A percentile compares a stretch with the other conserved stretches of the same genome.
phyloP scores from a whole-genome alignment of 92 coral and sea anemone species.

The Montipora capitata region DNA sequence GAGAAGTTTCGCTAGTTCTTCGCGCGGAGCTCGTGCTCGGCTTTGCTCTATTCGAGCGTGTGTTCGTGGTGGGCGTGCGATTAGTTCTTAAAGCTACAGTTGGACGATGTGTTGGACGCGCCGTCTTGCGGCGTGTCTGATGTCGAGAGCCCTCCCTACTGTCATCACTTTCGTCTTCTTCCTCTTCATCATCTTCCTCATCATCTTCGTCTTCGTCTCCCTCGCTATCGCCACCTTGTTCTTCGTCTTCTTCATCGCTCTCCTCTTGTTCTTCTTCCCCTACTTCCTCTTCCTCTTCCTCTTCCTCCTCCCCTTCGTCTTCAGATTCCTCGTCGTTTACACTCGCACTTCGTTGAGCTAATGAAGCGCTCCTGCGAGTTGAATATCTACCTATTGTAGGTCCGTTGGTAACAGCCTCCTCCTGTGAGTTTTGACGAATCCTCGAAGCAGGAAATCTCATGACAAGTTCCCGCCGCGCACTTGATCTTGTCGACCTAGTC shows the following conservation, averaged over 20 bases:
- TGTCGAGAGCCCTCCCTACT: conserved; percentile 41
- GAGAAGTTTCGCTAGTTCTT: conserved; percentile 63
- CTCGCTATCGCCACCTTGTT: conserved; percentile 52
- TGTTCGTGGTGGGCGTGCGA: conserved; percentile 23
- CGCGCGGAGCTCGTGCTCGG: conserved; percentile 43
- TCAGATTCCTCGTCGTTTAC: conserved; percentile 68
- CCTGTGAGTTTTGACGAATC: conserved; percentile 19
- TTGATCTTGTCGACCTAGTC: conserved; percentile 60
- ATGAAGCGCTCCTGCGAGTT: conserved; percentile 87
- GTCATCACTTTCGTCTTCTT: conserved; percentile 80
- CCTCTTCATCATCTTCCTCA: conserved; percentile 85
- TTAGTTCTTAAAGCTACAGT: conserved; percentile 63
- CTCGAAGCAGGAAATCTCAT: conserved; percentile 61
- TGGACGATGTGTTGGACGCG: conserved; percentile 89
- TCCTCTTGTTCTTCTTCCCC: conserved; percentile 69
- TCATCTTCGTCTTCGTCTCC: conserved; percentile 80
- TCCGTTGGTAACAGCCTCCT: conserved; percentile 54
- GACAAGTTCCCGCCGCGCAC: conserved; percentile 69
- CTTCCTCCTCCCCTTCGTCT: conserved; percentile 71
- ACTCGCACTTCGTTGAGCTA: conserved; percentile 47
- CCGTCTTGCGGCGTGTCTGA: conserved; percentile 74
- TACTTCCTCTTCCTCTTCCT: conserved; percentile 59
- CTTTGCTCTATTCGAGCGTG: conserved; percentile 38
- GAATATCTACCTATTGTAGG: conserved; percentile 82
- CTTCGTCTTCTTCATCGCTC: conserved; percentile 68